Conservation (phyloP, 2,797 vertebrate genomes). For the Gymnoscopelus braueri region DNA sequence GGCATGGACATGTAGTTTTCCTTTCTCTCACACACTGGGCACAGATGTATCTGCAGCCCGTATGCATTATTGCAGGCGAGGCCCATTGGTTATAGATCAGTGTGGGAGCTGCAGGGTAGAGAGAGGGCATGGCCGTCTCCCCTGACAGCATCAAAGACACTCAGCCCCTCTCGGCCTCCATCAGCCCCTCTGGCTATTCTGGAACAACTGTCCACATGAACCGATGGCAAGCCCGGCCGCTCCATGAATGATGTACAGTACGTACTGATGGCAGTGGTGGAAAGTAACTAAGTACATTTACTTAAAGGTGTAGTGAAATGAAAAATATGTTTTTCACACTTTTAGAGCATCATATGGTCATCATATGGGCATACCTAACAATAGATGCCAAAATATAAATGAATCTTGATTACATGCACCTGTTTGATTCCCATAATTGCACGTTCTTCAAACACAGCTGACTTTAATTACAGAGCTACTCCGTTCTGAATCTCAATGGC, state of each 20-base stretch:
- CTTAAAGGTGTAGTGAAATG: no score
- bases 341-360: no score
- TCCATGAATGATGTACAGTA: conserved; percentile 18
- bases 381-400: no score
- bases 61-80: conserved; percentile 66
- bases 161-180: conserved; percentile 37
- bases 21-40: conserved; percentile 62
- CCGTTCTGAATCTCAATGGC: no score
- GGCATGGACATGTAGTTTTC: conserved; percentile 80
- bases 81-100: conserved; percentile 73
- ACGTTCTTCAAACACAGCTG: no score
- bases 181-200: conserved; percentile 2
- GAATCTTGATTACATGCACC: no score
- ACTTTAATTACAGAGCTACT: no score
- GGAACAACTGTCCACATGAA: conserved; percentile 37
- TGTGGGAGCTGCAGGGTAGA: conserved; percentile 46
- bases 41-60: conserved; percentile 63
- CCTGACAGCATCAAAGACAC: neutral
- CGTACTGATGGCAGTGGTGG: no score
- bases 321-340: no score
- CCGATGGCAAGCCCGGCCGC: conserved; percentile 29
- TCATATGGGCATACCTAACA: no score
- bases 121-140: conserved; percentile 17
- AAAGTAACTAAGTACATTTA: no score
- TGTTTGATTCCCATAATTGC: no score